Conservation (phyloP, 2,888 invertebrate species). For the Teleiodes luculella region DNA sequence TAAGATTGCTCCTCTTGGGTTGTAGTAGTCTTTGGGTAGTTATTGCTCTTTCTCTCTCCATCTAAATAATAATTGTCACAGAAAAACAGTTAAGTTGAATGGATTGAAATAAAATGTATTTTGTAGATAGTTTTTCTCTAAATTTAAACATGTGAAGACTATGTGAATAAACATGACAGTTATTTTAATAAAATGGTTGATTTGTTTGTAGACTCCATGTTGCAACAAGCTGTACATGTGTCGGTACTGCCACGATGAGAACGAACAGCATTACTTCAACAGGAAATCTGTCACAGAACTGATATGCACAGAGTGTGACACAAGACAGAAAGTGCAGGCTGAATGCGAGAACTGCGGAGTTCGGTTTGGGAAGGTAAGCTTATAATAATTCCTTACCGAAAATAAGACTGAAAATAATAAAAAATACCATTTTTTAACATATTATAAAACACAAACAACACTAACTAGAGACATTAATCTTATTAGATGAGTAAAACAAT, state of each 20-base stretch:
- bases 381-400: too few relatives aligned
- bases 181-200: background rate
- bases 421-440: too few relatives aligned
- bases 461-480: too few relatives aligned
- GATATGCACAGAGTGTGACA: slow-evolving; percentile 89
- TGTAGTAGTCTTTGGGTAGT: too few relatives aligned
- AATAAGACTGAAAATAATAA: too few relatives aligned
- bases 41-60: too few relatives aligned
- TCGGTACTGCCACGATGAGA: slow-evolving; percentile 94
- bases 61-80: too few relatives aligned
- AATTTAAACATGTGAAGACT: background rate
- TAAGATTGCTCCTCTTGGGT: too few relatives aligned
- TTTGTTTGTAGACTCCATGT: slow-evolving; percentile 86
- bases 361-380: slow-evolving; percentile 86
- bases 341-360: slow-evolving; percentile 88
- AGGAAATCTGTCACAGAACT: slow-evolving; percentile 90
- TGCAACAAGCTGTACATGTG: slow-evolving; percentile 93
- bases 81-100: too few relatives aligned
- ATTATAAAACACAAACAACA: too few relatives aligned
- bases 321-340: slow-evolving; percentile 87
- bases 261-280: slow-evolving; percentile 89
- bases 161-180: background rate
- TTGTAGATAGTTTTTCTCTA: background rate
- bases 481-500: too few relatives aligned
- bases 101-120: too few relatives aligned